phyloP scores from a whole-genome alignment of 23 tunicate genomes.

The Trididemnum clinides region DNA sequence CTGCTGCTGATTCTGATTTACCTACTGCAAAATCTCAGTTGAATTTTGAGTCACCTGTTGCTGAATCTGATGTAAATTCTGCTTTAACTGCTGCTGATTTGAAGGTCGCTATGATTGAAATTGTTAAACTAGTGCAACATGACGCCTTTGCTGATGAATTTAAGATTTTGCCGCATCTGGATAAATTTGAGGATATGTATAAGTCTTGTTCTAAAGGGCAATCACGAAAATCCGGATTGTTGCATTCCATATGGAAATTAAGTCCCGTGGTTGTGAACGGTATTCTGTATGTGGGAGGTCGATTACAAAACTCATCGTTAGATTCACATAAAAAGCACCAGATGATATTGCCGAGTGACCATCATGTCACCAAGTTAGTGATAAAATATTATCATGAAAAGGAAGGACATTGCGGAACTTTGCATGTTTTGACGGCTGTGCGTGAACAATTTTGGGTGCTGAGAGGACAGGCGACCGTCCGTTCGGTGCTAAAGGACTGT shows the following conservation, averaged over 20 bases:
- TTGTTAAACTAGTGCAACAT: neutral
- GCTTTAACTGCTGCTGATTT: neutral
- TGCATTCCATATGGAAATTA: neutral
- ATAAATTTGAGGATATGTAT: neutral
- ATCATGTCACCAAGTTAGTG: neutral
- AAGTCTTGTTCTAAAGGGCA: neutral
- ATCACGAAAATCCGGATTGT: neutral
- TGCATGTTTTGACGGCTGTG: conserved; percentile 21
- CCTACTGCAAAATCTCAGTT: too few relatives aligned
- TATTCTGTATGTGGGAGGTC: conserved; percentile 27
- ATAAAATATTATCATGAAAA: neutral
- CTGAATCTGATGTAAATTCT: neutral
- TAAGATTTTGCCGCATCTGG: neutral
- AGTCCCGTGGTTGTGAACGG: neutral
- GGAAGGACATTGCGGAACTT: conserved; percentile 38
- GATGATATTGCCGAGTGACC: conserved; percentile 16
- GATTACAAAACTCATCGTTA: neutral
- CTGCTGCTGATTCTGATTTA: too few relatives aligned
- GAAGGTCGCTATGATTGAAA: neutral
- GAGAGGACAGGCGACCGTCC: conserved; percentile 27
- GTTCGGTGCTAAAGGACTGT: neutral
- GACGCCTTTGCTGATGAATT: neutral
- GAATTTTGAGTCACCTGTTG: too few relatives aligned
- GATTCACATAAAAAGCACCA: conserved; percentile 1
- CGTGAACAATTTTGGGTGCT: conserved; percentile 25